Evolutionary conservation across 2,113 vertebrate species (phyloP).

Genomic region (Podilymbus podiceps): DNA sequence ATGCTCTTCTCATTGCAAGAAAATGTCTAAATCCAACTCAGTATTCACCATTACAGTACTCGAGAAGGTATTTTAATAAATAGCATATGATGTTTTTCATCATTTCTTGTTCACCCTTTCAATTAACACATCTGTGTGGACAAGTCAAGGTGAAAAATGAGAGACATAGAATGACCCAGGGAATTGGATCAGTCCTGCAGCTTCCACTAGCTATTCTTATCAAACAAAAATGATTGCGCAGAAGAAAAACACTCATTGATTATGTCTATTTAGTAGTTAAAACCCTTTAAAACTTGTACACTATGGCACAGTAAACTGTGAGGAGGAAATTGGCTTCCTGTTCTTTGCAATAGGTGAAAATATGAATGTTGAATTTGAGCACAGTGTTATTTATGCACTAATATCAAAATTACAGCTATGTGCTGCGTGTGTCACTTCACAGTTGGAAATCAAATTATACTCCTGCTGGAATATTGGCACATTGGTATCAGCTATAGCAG

Average conservation of each 20-base stretch:
- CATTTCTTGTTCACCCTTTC: not conserved
- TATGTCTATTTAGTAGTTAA: constrained; percentile 33
- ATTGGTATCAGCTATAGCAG: constrained; percentile 41
- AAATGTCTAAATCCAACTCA: not conserved
- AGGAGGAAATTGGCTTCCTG: constrained; percentile 53
- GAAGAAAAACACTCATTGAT: not conserved
- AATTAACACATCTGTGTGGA: not conserved
- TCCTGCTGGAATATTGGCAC: constrained; percentile 56
- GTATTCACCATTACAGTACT: not conserved
- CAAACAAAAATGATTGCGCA: not conserved
- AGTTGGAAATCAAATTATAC: constrained; percentile 72
- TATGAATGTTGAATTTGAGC: constrained; percentile 49
- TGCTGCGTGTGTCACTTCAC: constrained; percentile 64
- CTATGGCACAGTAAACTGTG: not conserved
- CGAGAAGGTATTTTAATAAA: not conserved
- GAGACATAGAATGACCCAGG: not conserved
- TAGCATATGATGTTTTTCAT: not conserved
- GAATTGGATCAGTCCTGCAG: not conserved
- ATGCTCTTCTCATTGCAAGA: not conserved
- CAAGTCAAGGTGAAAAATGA: not conserved
- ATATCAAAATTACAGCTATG: constrained; percentile 72
- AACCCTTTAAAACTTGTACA: not conserved
- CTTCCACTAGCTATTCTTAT: not conserved
- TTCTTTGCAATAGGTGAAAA: constrained; percentile 63
- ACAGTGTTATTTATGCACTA: constrained; percentile 69